Conservation (phyloP, 2,797 vertebrate species). For the Ficedula albicollis region DNA sequence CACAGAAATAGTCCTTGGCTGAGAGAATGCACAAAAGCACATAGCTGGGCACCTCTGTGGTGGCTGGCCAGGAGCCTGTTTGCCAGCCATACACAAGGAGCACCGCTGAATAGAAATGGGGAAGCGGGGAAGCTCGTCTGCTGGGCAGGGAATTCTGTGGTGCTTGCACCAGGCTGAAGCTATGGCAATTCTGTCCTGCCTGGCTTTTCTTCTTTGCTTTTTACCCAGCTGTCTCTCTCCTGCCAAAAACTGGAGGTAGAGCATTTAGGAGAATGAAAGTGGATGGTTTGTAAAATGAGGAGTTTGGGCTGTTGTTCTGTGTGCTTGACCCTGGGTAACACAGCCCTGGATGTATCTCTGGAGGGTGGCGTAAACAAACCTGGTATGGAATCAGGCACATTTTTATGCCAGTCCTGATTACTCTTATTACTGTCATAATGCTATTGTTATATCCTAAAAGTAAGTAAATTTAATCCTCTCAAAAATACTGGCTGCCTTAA, state of each 20-base stretch:
- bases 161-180: background rate
- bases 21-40: background rate
- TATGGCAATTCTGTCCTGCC: rapidly evolving
- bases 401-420: background rate
- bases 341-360: background rate
- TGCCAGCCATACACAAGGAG: background rate
- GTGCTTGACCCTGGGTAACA: too few relatives aligned
- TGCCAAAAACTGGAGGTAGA: background rate
- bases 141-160: background rate
- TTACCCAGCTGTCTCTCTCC: background rate
- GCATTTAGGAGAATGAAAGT: background rate
- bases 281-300: background rate
- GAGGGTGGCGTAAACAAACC: background rate
- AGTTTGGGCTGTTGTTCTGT: background rate
- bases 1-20: conserved; percentile 11
- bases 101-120: background rate
- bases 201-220: background rate
- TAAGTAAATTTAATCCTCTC: background rate
- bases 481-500: background rate
- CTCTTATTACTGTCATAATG: background rate
- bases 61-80: background rate
- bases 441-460: background rate
- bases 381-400: background rate
- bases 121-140: rapidly evolving
- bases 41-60: conserved; percentile 22